These are phyloP conservation scores for Drosophila paracracens DNA, from an alignment of 2,888 invertebrate species.

Conservation along the genomic window DNA sequence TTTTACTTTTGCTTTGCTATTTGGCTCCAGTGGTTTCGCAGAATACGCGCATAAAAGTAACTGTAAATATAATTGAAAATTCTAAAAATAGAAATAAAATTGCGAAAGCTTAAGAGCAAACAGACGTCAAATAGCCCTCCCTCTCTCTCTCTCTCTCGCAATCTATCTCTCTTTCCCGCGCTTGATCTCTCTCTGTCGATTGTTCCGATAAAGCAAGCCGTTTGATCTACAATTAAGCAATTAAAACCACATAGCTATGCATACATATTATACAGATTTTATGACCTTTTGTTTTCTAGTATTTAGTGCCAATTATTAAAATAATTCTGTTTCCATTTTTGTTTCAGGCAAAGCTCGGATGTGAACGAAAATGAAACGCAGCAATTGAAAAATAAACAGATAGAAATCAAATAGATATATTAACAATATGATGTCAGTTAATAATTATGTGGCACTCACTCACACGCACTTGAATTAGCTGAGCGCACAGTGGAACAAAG, in stretches of 20 bases:
- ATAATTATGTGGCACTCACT: slow-evolving; percentile 48
- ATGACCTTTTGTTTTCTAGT: slow-evolving; percentile 37
- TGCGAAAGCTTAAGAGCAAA: slow-evolving; percentile 15
- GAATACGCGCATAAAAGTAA: slow-evolving; percentile 40
- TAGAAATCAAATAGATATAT: slow-evolving; percentile 19
- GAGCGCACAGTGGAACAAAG: slow-evolving; percentile 66
- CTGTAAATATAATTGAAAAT: slow-evolving; percentile 55
- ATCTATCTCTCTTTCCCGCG: neutral
- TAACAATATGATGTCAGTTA: slow-evolving; percentile 69
- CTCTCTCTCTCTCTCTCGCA: neutral
- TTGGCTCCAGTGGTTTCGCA: slow-evolving; percentile 23
- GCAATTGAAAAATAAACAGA: slow-evolving; percentile 15
- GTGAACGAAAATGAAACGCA: slow-evolving; percentile 30
- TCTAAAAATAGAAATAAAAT: slow-evolving; percentile 57
- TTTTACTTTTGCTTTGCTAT: slow-evolving; percentile 7
- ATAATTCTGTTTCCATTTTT: slow-evolving; percentile 11
- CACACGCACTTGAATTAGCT: slow-evolving; percentile 40
- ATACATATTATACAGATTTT: slow-evolving; percentile 36
- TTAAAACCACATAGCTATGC: slow-evolving; percentile 34
- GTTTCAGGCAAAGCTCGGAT: slow-evolving; percentile 38
- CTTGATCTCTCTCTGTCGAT: slow-evolving; percentile 3
- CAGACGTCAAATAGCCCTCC: slow-evolving; percentile 14
- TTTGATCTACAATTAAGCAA: slow-evolving; percentile 77
- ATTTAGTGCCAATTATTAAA: slow-evolving; percentile 24
- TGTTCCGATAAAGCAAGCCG: slow-evolving; percentile 33